A percentile compares a stretch with the other conserved stretches of the same genome.
Evolutionary conservation across 2,113 vertebrate genomes (phyloP).

Genomic region (Takifugu bimaculatus): DNA sequence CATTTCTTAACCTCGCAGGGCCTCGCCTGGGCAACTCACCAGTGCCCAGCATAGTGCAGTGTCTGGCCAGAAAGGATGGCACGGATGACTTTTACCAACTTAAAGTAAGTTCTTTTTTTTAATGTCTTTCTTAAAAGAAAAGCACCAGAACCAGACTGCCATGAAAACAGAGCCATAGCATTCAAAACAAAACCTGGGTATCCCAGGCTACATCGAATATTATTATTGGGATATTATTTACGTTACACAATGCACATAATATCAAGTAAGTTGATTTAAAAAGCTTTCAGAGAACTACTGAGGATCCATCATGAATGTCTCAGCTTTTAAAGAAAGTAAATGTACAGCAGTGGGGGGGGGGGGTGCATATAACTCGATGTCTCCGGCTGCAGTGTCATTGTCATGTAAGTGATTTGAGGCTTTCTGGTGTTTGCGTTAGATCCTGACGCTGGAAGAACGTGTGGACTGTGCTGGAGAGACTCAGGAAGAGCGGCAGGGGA

Average conservation of each 20-base stretch:
- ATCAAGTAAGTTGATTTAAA: no score
- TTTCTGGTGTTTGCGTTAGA: slow-evolving; percentile 67
- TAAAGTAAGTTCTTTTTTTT: slow-evolving; percentile 79
- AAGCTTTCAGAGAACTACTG: no score
- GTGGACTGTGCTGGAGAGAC: slow-evolving; percentile 87
- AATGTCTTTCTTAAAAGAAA: not conserved
- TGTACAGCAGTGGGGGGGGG: no score
- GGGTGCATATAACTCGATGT: no score
- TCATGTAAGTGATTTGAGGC: not conserved
- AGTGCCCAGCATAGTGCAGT: slow-evolving; percentile 97
- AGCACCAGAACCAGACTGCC: not conserved
- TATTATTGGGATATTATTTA: no score
- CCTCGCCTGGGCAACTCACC: slow-evolving; percentile 97
- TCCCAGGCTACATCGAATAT: slow-evolving; percentile 28
- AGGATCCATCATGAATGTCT: no score
- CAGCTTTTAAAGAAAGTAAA: no score
- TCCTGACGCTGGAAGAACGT: slow-evolving; percentile 93
- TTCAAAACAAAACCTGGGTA: slow-evolving; percentile 20
- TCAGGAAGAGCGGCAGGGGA: slow-evolving; percentile 96
- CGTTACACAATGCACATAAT: no score
- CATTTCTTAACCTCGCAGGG: slow-evolving; percentile 72
- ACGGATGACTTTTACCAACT: slow-evolving; percentile 99
- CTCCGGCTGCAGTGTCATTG: no score
- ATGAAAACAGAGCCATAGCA: not conserved
- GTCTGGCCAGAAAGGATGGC: slow-evolving; percentile 96